A percentile compares a stretch with the other conserved stretches of the same genome.
phyloP scores from a whole-genome alignment of 2,888 invertebrate species.

The Ditylenchus weischeri region DNA sequence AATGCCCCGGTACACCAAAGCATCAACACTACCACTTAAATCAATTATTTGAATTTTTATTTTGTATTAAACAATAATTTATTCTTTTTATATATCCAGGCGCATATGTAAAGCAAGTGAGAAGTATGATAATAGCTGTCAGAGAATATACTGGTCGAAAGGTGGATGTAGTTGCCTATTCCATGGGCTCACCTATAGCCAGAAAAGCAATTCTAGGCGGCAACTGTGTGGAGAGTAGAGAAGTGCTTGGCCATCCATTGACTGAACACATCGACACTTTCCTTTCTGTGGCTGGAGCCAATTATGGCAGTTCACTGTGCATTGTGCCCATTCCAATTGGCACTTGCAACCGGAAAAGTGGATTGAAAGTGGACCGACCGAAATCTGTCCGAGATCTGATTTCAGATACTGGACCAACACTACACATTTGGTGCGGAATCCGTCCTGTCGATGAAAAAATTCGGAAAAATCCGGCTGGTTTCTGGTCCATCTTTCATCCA shows the following conservation, averaged over 20 bases:
- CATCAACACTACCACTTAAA: no score
- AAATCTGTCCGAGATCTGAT: no score
- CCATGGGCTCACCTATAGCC: conserved; percentile 57
- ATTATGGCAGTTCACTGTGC: conserved; percentile 52
- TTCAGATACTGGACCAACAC: no score
- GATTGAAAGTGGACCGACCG: no score
- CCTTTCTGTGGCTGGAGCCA: conserved; percentile 57
- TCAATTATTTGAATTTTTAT: no score
- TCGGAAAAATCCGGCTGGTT: no score
- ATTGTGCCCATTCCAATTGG: conserved; percentile 56
- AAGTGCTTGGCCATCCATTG: conserved; percentile 50
- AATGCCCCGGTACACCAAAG: no score
- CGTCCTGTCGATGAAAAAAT: no score
- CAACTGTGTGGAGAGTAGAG: conserved; percentile 35
- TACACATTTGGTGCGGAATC: no score
- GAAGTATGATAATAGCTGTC: conserved; percentile 56
- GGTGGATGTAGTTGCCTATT: conserved; percentile 56
- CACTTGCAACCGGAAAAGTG: conserved; percentile 50
- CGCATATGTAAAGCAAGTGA: conserved; percentile 55
- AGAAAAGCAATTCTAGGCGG: conserved; percentile 48
- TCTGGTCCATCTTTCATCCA: no score
- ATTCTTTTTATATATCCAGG: background rate
- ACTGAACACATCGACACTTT: conserved; percentile 57
- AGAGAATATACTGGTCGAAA: conserved; percentile 54
- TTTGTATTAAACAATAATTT: no score